phyloP scores from a whole-genome alignment of 2,113 vertebrate species.

The Hippopotamus amphibius region DNA sequence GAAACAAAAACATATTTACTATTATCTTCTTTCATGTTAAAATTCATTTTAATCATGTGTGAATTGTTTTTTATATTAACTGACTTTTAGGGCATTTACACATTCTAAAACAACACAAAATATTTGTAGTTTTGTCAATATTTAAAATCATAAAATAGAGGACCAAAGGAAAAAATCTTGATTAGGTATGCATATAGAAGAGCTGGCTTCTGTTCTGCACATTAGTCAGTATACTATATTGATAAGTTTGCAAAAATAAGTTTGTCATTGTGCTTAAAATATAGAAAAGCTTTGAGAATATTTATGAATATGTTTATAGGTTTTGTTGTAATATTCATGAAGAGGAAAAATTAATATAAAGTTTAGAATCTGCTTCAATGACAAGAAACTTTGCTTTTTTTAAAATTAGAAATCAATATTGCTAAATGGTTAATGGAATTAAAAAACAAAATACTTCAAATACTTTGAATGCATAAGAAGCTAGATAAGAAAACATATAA shows the following conservation, averaged over 20 bases:
- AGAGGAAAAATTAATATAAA: not conserved
- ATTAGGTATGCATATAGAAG: not conserved
- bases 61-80: not conserved
- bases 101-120: not conserved
- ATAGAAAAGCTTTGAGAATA: not conserved
- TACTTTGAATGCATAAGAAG: not conserved
- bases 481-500: not conserved
- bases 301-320: slow-evolving; percentile 11
- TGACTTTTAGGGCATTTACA: not conserved
- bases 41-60: not conserved
- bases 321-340: not conserved
- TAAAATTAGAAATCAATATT: not conserved
- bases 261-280: not conserved
- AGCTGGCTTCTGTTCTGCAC: not conserved
- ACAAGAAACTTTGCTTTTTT: not conserved
- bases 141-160: not conserved
- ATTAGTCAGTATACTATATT: not conserved
- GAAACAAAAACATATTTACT: not conserved
- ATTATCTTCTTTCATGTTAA: slow-evolving; percentile 10
- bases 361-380: not conserved
- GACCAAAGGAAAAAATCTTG: not conserved
- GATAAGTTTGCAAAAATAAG: not conserved
- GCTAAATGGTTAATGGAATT: not conserved
- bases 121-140: not conserved
- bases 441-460: slow-evolving; percentile 17